Evolutionary conservation across 2,797 vertebrate genomes (phyloP).

Genomic region (Crocodylus rhombifer): DNA sequence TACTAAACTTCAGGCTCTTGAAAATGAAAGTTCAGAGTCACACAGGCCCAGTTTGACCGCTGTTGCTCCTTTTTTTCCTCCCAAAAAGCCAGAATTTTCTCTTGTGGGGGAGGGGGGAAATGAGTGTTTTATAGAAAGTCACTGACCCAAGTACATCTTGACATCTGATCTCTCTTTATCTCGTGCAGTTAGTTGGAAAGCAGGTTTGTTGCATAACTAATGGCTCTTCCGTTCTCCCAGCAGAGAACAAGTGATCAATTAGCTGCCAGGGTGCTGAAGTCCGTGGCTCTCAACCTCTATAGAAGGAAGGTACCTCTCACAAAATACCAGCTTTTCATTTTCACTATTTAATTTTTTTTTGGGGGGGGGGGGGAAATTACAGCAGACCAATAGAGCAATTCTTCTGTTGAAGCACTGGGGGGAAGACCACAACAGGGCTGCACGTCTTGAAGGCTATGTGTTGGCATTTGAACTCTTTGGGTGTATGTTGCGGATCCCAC

Average conservation of each 20-base stretch:
- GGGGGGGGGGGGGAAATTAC: no score
- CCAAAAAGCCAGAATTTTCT: no score
- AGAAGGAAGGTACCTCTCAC: neutral
- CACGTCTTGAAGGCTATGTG: no score
- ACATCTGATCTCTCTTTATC: neutral
- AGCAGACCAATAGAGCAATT: no score
- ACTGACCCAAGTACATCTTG: neutral
- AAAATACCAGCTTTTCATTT: neutral
- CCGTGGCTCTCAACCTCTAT: neutral
- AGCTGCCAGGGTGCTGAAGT: neutral
- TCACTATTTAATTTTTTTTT: neutral
- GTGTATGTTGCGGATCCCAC: no score
- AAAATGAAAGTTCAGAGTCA: accelerated
- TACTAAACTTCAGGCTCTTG: neutral
- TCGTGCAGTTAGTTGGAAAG: neutral
- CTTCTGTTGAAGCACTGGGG: no score
- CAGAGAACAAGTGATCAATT: neutral
- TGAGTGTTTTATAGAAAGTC: neutral
- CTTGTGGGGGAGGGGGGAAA: no score
- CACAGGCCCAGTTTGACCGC: accelerated
- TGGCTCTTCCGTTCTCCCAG: neutral
- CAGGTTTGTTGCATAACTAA: neutral
- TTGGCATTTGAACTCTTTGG: no score
- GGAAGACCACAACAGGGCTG: no score
- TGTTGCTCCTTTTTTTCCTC: neutral